Evolutionary conservation across 1,140 invertebrate species (phyloP), one percentile per base, ranked within the genome.

Genomic region (Hycleus phaleratus): DNA sequence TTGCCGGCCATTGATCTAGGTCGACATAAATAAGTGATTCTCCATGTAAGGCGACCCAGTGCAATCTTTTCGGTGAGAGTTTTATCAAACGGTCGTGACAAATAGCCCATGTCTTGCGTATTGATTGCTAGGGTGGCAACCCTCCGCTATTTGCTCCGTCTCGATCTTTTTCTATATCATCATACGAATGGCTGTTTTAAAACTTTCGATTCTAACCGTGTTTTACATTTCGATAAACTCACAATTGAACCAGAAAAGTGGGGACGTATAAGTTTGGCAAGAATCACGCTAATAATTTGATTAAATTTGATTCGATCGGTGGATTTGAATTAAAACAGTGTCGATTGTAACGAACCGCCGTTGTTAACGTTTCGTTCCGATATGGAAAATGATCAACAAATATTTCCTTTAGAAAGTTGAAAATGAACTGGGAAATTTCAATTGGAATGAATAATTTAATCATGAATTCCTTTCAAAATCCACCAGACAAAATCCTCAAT

Each of bases 81-180:
- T 55, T 59, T 59, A 59, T 59, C 52, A 62, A 62, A 59, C 48
- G 51, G 46, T 38, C 57, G 47, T 62, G 51, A 62, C 61, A 62
- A 62, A 62, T 62, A 62, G 50, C 57, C 61, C 57, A 62, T 59
- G 57, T 56, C 61, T 62, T 56, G 24, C 11, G 58, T 59, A 62
- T 62, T 59, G 61, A 62, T 59, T 62, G 51, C 46, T 26, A 48
- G 42, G 51, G 56, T 32, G 32, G 32, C 32, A 32, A 32, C 32
- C 4, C 32, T 32, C 7, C 32, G 32, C 32, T 5, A 18, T 18
- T 18, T 32, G 4, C 32, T 32, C 32, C 7, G 7, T 32, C 32
- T 5, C 32, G 32, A 32, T 32, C 32, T 32, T 7, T 5, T 7
- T 32, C 32, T 32, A 32, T 4, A 32, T 32, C 32, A 32, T 32